phyloP scores from a whole-genome alignment of 2,888 invertebrate species.

The Amblyteles armatorius region DNA sequence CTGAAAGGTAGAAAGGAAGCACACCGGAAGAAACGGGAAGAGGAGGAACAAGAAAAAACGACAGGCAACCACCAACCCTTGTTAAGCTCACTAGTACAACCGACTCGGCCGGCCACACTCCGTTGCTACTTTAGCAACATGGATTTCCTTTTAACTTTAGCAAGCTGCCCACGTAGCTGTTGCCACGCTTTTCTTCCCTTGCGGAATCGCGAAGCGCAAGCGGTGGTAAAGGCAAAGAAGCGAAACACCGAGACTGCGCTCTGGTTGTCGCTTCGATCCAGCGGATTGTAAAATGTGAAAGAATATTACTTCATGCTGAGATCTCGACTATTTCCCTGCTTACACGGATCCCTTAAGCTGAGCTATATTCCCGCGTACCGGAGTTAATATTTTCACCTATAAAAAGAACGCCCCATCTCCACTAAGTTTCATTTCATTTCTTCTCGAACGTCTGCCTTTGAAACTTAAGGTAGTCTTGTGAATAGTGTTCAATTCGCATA shows the following conservation, averaged over 20 bases:
- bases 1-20: background rate
- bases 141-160: slow-evolving; percentile 35
- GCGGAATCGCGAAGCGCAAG: background rate
- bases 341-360: background rate
- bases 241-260: background rate
- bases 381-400: background rate
- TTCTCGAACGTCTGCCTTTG: background rate
- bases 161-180: slow-evolving; percentile 14
- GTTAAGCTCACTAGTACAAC: background rate
- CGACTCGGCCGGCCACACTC: background rate
- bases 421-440: background rate
- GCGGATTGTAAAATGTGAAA: background rate
- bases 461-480: background rate
- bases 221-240: slow-evolving; percentile 3
- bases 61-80: slow-evolving; percentile 13
- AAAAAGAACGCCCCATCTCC: background rate
- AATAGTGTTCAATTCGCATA: too few relatives aligned
- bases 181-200: background rate
- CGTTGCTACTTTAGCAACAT: slow-evolving; percentile 30
- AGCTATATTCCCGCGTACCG: background rate
- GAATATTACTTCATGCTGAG: background rate
- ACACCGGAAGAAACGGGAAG: background rate
- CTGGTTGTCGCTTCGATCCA: background rate
- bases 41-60: slow-evolving; percentile 12
- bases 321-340: background rate